These are phyloP conservation scores for Gasteruption jaculator DNA, from an alignment of 2,888 invertebrate species.

Conservation along the genomic window DNA sequence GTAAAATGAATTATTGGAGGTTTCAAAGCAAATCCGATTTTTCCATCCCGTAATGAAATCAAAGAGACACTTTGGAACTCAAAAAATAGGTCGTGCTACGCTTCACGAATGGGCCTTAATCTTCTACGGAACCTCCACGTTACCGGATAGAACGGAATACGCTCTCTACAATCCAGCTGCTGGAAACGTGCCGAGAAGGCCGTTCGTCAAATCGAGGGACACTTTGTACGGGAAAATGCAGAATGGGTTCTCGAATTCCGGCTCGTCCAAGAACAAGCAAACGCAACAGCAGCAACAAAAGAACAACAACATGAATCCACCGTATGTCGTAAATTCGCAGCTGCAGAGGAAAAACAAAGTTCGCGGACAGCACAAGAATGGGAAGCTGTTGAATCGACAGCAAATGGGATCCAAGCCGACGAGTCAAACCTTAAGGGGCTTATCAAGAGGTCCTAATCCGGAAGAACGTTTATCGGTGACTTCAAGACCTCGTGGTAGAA, in stretches of 20 bases:
- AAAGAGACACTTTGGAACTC: too few relatives aligned
- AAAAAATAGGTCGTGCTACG: conserved; percentile 85
- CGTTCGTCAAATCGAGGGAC: conserved; percentile 39
- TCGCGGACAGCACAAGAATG: conserved; percentile 44
- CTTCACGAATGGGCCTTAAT: conserved; percentile 92
- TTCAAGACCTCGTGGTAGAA: conserved; percentile 34
- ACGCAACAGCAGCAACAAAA: conserved; percentile 58
- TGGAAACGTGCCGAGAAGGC: conserved; percentile 33
- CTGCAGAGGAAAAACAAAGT: conserved; percentile 38
- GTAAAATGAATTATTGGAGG: too few relatives aligned
- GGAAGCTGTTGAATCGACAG: conserved; percentile 44
- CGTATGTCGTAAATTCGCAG: conserved; percentile 35
- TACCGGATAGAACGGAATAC: conserved; percentile 49
- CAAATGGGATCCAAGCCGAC: conserved; percentile 55
- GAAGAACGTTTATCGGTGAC: conserved; percentile 30
- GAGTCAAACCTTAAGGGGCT: conserved; percentile 56
- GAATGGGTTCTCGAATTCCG: conserved; percentile 29
- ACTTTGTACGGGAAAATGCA: conserved; percentile 35
- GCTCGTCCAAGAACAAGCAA: conserved; percentile 50
- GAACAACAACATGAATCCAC: conserved; percentile 46
- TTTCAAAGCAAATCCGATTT: too few relatives aligned
- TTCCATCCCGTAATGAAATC: too few relatives aligned
- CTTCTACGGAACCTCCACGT: conserved; percentile 78
- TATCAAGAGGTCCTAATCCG: conserved; percentile 38
- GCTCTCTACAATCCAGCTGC: conserved; percentile 40